A percentile compares a stretch with the other conserved stretches of the same genome.
phyloP scores from a whole-genome alignment of 1,140 invertebrate species.

The Dryas iulia region DNA sequence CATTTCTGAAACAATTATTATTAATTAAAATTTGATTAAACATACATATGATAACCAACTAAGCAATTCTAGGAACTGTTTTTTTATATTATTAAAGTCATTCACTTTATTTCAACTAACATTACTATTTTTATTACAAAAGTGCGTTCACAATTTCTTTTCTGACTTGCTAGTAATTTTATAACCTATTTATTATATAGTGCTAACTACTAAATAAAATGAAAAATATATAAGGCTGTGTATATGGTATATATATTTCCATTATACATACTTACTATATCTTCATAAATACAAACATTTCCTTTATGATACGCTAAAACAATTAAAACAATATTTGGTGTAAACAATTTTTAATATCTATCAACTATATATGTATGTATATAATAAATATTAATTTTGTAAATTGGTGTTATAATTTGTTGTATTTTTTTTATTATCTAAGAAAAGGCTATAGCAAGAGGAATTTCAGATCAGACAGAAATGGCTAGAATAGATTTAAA shows the following conservation, averaged over 20 bases:
- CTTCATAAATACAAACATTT: too few relatives aligned
- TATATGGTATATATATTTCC: too few relatives aligned
- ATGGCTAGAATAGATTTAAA: too few relatives aligned
- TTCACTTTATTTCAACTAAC: not conserved
- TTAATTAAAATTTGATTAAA: too few relatives aligned
- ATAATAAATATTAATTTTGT: not conserved
- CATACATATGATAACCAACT: too few relatives aligned
- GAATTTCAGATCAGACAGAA: not conserved
- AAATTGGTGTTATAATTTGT: not conserved
- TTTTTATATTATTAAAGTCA: not conserved
- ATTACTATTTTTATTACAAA: not conserved
- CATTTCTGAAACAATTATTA: too few relatives aligned
- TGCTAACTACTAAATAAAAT: not conserved
- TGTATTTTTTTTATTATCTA: not conserved
- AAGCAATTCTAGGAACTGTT: not conserved
- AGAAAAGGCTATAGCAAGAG: not conserved
- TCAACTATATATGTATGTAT: not conserved
- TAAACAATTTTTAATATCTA: not conserved
- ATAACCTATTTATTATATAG: not conserved
- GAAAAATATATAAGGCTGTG: not conserved
- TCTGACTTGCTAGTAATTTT: not conserved
- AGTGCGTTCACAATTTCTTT: too few relatives aligned
- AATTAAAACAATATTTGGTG: not conserved
- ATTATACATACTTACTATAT: too few relatives aligned
- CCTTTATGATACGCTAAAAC: too few relatives aligned